Evolutionary conservation across 2,113 vertebrate genomes (phyloP).

Genomic region (Eulacestoma nigropectus): DNA sequence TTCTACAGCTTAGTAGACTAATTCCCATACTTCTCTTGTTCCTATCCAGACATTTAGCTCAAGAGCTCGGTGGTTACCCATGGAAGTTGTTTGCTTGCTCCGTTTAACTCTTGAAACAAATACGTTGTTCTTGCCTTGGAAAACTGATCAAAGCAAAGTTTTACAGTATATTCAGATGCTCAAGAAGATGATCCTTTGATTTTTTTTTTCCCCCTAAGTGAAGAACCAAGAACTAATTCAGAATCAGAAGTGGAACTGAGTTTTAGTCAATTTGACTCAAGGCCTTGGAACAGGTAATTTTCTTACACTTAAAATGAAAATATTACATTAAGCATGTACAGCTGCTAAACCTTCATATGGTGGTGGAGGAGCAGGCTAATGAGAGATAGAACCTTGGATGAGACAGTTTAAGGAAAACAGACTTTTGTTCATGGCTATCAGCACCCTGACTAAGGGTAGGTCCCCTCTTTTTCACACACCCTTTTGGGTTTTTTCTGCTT

Average conservation of each 20-base stretch:
- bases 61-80: neutral
- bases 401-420: neutral
- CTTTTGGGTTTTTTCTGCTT: neutral
- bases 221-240: neutral
- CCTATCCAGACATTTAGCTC: neutral
- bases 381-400: neutral
- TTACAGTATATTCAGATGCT: neutral
- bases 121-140: neutral
- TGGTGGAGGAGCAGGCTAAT: neutral
- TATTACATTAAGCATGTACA: neutral
- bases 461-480: rapidly evolving
- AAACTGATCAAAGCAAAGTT: neutral
- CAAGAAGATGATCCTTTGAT: neutral
- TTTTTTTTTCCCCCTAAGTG: neutral
- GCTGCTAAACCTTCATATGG: neutral
- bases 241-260: neutral
- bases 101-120: neutral
- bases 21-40: neutral
- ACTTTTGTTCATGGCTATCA: neutral
- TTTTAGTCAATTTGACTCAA: neutral
- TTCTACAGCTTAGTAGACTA: neutral
- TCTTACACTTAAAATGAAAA: neutral
- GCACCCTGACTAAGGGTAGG: too few relatives aligned
- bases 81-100: neutral
- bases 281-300: neutral